Base-by-base conservation (phyloP, 1,140 invertebrate species). In the Zophobas morio region DNA sequence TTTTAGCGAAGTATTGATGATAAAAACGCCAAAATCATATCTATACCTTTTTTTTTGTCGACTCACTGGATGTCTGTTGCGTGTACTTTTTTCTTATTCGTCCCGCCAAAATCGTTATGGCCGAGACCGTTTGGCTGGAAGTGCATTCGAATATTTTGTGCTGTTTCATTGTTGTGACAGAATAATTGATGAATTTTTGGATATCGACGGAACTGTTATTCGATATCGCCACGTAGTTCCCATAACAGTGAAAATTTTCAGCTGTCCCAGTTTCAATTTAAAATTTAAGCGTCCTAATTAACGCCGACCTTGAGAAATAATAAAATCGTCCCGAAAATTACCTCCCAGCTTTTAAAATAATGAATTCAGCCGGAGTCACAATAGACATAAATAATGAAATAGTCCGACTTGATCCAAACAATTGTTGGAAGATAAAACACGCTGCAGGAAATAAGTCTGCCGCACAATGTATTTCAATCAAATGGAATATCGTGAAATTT, bases 351-450 rank as follows among this genome's bases (percentile, higher is more conserved):
- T 72, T 72, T 72, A 72, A 72, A 72, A 51, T 72, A 72, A 72
- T 72, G 70, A 72, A 51, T 72, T 49, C 70, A 72, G 47, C 6
- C 46, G 49, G 70, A 51, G 70, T n/a, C 66, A 46, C 47, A 71
- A 34, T 35, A 8, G 6, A 39, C 54, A 73, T 73, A 73, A 73
- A 73, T 73, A 73, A 56, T 73, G 49, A 73, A 73, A 73, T 35
- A 53, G 71, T 70, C 70, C 20, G 46, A 51, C 35, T 53, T 72
- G 71, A 54, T 73, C 71, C 33, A 32, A 54, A 73, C 71, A 73
- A 73, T 73, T 73, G 71, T 73, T 73, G 49, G 49, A 54, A 73
- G 71, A 73, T 73, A 73, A 73, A 73, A 73, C 51, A 36, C 66
- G 66, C 56, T 60, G 56, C 35, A 66, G 60, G 60, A 66, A 66